Conservation (phyloP, 2,113 vertebrate species). For the Nesogale talazaci region DNA sequence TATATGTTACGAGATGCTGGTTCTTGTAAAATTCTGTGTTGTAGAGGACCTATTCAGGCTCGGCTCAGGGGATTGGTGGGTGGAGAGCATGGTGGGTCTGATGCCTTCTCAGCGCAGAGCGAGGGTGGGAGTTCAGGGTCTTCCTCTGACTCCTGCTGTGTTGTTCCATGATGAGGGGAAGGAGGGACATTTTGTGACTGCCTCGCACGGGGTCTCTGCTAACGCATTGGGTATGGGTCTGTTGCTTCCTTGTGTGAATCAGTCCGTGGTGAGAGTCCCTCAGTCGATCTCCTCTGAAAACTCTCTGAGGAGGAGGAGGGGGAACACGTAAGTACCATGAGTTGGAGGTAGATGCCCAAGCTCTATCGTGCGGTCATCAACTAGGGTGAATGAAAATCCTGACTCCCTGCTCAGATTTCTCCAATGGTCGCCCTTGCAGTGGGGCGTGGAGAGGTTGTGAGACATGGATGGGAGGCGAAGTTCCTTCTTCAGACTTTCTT, state of each 20-base stretch:
- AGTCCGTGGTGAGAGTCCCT: neutral
- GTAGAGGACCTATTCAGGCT: neutral
- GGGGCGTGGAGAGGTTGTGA: neutral
- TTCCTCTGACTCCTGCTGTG: neutral
- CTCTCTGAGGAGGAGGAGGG: neutral
- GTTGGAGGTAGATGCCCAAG: neutral
- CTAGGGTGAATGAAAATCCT: neutral
- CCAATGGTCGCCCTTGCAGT: neutral
- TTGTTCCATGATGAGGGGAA: neutral
- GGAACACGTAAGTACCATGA: neutral
- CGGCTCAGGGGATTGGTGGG: neutral
- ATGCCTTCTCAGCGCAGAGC: neutral
- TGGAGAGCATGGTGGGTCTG: neutral
- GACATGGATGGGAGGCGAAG: neutral
- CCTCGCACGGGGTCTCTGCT: neutral
- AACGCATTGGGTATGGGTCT: neutral
- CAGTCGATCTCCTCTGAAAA: neutral
- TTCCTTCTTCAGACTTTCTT: neutral
- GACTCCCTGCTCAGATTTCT: neutral
- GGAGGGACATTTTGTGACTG: neutral
- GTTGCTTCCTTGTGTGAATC: neutral
- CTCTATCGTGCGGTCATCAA: neutral
- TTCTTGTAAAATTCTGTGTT: neutral
- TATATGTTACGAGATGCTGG: neutral
- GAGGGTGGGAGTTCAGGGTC: neutral